phyloP scores from a whole-genome alignment of 2,797 vertebrate genomes.

The Alcedo atthis region DNA sequence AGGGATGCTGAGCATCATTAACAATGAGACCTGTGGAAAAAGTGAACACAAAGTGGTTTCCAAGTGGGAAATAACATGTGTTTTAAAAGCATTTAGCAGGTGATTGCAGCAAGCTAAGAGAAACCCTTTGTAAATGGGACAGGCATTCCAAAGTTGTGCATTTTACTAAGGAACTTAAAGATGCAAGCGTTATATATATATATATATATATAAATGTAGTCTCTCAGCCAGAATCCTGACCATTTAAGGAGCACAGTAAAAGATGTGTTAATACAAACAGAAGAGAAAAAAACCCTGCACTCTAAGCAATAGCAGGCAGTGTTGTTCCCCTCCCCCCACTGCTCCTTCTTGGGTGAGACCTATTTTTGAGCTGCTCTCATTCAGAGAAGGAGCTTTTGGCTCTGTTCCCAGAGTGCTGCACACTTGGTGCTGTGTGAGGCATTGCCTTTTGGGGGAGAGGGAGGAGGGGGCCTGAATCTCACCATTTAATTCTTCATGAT shows the following conservation, averaged over 20 bases:
- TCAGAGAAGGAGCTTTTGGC: conserved; percentile 68
- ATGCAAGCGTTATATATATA: neutral
- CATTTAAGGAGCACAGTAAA: neutral
- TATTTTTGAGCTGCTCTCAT: conserved; percentile 67
- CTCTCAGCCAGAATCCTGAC: neutral
- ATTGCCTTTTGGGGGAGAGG: conserved; percentile 47
- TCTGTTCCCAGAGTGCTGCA: conserved; percentile 38
- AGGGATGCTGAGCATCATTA: neutral
- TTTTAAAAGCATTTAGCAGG: conserved; percentile 9
- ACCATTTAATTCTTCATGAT: conserved; percentile 70
- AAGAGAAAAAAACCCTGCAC: neutral
- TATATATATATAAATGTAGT: neutral
- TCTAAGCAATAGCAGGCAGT: conserved; percentile 25
- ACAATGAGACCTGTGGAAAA: neutral
- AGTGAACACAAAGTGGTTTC: neutral
- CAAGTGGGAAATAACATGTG: neutral
- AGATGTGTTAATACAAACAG: neutral
- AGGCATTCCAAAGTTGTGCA: neutral
- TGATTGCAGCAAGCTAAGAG: neutral
- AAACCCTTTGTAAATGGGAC: conserved; percentile 9
- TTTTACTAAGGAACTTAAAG: neutral
- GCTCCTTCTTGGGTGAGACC: conserved; percentile 22
- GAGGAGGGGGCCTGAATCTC: conserved; percentile 51
- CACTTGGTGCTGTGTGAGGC: conserved; percentile 52
- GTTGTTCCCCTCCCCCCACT: neutral